Conservation (phyloP, 2,888 invertebrate genomes). For the Ochlodes sylvanus region DNA sequence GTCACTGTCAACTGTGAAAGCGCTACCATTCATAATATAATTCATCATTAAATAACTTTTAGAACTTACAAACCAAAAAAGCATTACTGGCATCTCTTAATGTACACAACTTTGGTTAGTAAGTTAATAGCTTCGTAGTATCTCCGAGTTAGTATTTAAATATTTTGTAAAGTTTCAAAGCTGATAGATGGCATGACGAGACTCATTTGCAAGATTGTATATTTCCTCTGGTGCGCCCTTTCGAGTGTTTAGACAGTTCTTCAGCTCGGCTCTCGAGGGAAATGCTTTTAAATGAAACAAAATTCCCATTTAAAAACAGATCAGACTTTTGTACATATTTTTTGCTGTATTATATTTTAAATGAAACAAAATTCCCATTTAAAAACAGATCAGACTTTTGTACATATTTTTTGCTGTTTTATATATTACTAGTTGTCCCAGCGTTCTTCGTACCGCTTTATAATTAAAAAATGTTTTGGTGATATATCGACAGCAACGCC, state of each 20-base stretch:
- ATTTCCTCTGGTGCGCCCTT: slow-evolving; percentile 7
- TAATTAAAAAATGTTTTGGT: no score
- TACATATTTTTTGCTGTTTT: no score
- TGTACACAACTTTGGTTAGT: not conserved
- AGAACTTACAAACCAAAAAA: not conserved
- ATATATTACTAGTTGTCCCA: no score
- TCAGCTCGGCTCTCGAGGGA: not conserved
- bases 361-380: not conserved
- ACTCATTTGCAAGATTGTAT: slow-evolving; percentile 4
- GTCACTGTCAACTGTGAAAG: no score
- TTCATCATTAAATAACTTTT: no score
- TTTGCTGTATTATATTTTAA: not conserved
- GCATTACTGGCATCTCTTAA: not conserved
- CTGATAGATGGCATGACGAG: slow-evolving; percentile 7
- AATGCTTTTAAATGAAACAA: slow-evolving; percentile 13
- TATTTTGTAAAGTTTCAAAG: slow-evolving; percentile 9
- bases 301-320: not conserved
- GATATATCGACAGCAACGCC: no score
- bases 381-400: no score
- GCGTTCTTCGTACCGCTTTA: no score
- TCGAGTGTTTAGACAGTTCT: slow-evolving; percentile 7
- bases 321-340: not conserved
- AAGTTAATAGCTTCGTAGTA: not conserved
- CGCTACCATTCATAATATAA: no score
- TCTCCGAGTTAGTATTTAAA: not conserved